These are phyloP conservation scores for Hypena proboscidalis DNA, from an alignment of 2,888 invertebrate species.

Conservation along the genomic window DNA sequence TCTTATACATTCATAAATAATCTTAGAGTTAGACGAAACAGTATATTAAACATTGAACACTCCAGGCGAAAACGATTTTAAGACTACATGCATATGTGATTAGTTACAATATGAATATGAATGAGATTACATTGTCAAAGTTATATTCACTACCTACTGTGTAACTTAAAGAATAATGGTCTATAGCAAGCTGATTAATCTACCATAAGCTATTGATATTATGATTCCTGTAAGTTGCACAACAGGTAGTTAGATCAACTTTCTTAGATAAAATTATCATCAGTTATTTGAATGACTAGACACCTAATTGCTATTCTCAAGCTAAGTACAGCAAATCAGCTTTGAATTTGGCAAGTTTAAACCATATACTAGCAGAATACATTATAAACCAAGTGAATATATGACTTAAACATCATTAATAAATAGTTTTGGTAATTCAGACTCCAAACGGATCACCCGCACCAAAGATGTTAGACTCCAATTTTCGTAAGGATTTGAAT, in stretches of 20 bases:
- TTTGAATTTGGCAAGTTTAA: conserved; percentile 38
- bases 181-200: too few relatives aligned
- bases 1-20: conserved; percentile 13
- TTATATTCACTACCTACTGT: too few relatives aligned
- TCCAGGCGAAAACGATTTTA: conserved; percentile 52
- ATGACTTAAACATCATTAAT: conserved; percentile 65
- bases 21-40: conserved; percentile 9
- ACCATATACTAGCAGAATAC: conserved; percentile 37
- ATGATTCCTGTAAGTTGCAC: too few relatives aligned
- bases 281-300: conserved; percentile 51
- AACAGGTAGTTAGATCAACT: conserved; percentile 2
- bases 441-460: conserved; percentile 88
- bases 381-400: conserved; percentile 28
- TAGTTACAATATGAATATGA: conserved; percentile 18
- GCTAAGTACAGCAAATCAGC: conserved; percentile 61
- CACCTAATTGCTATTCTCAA: conserved; percentile 42
- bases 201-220: too few relatives aligned
- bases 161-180: too few relatives aligned
- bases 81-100: conserved; percentile 39
- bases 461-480: conserved; percentile 89
- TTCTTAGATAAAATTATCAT: conserved; percentile 19
- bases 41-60: conserved; percentile 58
- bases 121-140: conserved; percentile 3
- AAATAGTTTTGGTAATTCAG: conserved; percentile 90
- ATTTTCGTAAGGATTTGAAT: conserved; percentile 66